Evolutionary conservation across 2,888 invertebrate species (phyloP), one percentile per base, ranked within the genome.

Genomic region (Ryuthela nishihirai): DNA sequence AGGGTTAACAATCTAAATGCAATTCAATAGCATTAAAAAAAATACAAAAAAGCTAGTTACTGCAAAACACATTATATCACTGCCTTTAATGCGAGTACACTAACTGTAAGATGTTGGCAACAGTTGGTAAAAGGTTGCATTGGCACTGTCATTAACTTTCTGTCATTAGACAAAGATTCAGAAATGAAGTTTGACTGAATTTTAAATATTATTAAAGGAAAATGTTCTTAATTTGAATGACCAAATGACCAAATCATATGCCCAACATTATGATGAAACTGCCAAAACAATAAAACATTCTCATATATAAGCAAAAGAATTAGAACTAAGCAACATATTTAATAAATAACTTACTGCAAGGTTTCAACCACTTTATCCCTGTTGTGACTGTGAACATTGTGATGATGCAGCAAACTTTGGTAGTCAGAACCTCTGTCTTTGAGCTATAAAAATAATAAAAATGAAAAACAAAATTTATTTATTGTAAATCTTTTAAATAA

Each of bases 361-460:
- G 67, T 65, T 26, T 64, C 48, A 10, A 66, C 60, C 15, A 72
- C 68, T 29, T 61, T 38, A 24, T 68, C 65, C 32, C 64, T 43
- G 48, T 65, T 65, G 32, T 80, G 79, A 72, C 89, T 87, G 75
- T 97, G 95, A 47, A 85, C 79, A 46, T 83, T 80, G 72, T 98
- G 93, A 67, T 84, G 83, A 46, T 82, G 78, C 20, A 89, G 69
- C 67, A 98, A 79, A 26, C 83, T 81, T 55, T 90, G 85, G 71
- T 85, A 90, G 74, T 98, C 88, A 0, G 90, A 88, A 3, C 94
- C 94, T 63, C 92, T 82, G 69, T 82, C 81, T 29, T 84, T 77
- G 3, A 98, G 78, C 79, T 79, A 58, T 17, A 42, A 50, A 25
- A 65, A 34, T 62, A 61, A 5, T 15, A 36, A 29, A n/a, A 24